These are phyloP conservation scores for Drosophila lutescens DNA, from an alignment of 2,888 invertebrate genomes.

Conservation along the genomic window DNA sequence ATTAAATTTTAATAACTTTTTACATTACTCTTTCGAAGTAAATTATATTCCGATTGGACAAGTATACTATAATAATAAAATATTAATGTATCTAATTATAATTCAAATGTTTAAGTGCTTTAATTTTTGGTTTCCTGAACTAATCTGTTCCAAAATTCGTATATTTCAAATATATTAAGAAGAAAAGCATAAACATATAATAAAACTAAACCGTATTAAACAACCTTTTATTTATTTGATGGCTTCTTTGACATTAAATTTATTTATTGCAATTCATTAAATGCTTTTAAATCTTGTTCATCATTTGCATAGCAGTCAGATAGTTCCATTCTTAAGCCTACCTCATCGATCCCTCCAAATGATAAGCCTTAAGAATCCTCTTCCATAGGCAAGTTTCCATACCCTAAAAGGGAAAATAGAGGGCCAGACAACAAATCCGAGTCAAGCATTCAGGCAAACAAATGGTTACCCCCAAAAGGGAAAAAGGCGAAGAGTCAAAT, in stretches of 20 bases:
- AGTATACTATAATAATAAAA: no score
- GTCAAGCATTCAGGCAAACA: constrained; percentile 37
- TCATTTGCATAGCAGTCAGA: constrained; percentile 1
- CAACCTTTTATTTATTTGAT: neutral
- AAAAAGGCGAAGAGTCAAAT: constrained; percentile 45
- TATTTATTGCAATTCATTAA: neutral
- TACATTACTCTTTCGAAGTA: no score
- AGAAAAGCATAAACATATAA: no score
- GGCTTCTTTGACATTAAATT: neutral
- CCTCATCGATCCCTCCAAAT: neutral
- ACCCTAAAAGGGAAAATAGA: constrained; percentile 1
- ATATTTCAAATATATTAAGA: neutral
- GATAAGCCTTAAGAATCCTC: constrained; percentile 13
- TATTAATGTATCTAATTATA: no score
- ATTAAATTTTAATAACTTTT: no score
- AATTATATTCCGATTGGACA: no score
- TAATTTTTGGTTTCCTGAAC: no score
- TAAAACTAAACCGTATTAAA: neutral
- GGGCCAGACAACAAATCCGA: constrained; percentile 37
- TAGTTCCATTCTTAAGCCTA: neutral
- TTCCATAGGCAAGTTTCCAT: neutral
- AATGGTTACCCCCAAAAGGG: constrained; percentile 34
- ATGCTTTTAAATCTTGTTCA: neutral
- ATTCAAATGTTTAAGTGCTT: no score
- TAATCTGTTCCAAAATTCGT: no score